phyloP scores from a whole-genome alignment of 2,888 invertebrate genomes.

The Epinotia bilunana region DNA sequence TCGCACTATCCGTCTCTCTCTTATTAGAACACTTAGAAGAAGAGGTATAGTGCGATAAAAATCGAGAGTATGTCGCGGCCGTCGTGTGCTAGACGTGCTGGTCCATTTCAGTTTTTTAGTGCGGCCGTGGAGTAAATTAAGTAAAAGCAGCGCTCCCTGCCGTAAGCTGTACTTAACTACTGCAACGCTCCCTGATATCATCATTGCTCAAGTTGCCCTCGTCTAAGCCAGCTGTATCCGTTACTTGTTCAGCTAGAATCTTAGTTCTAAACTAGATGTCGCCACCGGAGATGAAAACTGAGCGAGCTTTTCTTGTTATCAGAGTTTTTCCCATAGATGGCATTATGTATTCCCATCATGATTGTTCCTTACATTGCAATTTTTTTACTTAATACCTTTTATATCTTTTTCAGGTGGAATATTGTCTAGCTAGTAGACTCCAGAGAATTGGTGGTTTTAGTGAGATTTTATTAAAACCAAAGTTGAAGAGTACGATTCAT shows the following conservation, averaged over 20 bases:
- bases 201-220: neutral
- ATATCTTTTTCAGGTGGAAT: neutral
- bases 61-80: no score
- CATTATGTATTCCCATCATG: neutral
- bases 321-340: constrained; percentile 27
- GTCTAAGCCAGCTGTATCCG: neutral
- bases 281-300: constrained; percentile 17
- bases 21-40: no score
- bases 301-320: neutral
- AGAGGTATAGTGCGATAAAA: no score
- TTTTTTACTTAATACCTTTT: neutral
- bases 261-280: constrained; percentile 24
- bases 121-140: neutral
- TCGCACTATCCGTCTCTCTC: no score
- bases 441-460: neutral
- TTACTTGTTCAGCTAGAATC: neutral
- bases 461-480: neutral
- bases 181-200: neutral
- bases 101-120: neutral
- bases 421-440: neutral
- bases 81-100: no score
- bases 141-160: constrained; percentile 26
- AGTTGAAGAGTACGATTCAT: no score
- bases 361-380: neutral
- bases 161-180: neutral